Conservation (phyloP, 2,113 vertebrate species). For the Lophochroa leadbeateri region DNA sequence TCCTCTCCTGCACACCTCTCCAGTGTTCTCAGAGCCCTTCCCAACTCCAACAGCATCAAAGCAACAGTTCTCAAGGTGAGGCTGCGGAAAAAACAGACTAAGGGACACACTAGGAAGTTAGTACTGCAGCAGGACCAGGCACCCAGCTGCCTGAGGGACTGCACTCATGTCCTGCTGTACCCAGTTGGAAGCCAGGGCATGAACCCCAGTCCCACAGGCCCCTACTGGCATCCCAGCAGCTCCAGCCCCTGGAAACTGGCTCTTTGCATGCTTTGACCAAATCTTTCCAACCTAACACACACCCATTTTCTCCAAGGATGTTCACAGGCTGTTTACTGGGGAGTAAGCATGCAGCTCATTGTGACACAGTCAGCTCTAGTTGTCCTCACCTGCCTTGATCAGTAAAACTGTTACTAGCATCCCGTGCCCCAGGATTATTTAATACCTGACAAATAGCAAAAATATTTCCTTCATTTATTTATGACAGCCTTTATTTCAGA, state of each 20-base stretch:
- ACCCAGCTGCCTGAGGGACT: not conserved
- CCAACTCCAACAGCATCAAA: not conserved
- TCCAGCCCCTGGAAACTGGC: not conserved
- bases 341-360: not conserved
- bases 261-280: not conserved
- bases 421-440: not conserved
- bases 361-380: not conserved
- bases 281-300: not conserved
- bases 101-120: not conserved
- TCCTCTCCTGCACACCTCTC: not conserved
- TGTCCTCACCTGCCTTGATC: not conserved
- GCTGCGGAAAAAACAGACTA: not conserved
- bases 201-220: not conserved
- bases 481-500: not conserved
- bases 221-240: not conserved
- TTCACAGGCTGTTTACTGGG: fast-evolving
- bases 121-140: not conserved
- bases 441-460: not conserved
- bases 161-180: not conserved
- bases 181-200: not conserved
- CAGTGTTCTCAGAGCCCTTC: not conserved
- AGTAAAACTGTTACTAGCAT: not conserved
- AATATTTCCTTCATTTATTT: not conserved
- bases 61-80: not conserved
- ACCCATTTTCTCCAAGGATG: not conserved